phyloP scores from a whole-genome alignment of 2,888 invertebrate genomes.

The Lobophora halterata region DNA sequence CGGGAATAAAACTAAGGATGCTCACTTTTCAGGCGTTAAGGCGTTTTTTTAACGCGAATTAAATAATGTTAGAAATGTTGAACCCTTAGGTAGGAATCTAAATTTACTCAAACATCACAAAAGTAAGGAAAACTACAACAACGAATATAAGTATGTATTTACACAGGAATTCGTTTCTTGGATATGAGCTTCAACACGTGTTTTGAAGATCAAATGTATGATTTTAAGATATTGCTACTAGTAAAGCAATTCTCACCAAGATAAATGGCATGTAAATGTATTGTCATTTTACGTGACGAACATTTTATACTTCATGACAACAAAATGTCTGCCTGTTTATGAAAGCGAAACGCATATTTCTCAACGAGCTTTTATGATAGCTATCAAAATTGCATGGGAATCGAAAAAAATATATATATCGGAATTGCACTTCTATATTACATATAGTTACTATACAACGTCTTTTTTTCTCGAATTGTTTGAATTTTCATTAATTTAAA shows the following conservation, averaged over 20 bases:
- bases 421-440: no score
- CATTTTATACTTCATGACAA: constrained; percentile 8
- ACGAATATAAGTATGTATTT: no score
- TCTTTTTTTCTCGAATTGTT: no score
- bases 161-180: constrained; percentile 7
- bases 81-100: no score
- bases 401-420: neutral
- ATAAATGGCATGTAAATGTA: constrained; percentile 16
- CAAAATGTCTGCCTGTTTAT: neutral
- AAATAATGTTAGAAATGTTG: no score
- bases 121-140: constrained; percentile 5
- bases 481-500: no score
- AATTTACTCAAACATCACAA: neutral
- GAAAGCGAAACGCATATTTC: constrained; percentile 6
- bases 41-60: no score
- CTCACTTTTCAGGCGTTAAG: no score
- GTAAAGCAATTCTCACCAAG: constrained; percentile 10
- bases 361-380: neutral
- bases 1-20: constrained; percentile 32
- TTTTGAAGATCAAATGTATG: constrained; percentile 13
- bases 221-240: neutral
- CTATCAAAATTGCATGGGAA: neutral
- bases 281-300: constrained; percentile 15
- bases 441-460: no score
- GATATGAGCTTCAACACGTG: constrained; percentile 10